Evolutionary conservation across 1,140 invertebrate genomes (phyloP).

Genomic region (Bombus confusus): DNA sequence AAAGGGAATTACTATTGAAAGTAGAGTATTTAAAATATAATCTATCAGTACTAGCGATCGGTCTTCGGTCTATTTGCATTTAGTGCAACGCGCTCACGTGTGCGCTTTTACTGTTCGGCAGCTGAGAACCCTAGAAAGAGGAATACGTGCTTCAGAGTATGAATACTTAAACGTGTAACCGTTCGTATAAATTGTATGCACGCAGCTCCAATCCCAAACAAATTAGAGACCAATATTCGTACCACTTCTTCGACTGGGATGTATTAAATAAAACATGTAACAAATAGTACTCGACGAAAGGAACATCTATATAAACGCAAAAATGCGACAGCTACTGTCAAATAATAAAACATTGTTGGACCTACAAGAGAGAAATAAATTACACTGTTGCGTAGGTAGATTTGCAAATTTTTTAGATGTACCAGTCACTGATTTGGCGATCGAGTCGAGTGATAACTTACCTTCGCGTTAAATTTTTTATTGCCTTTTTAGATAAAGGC

Average conservation of each 20-base stretch:
- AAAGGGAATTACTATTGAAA: not conserved
- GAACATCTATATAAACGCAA: no score
- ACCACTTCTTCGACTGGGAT: not conserved
- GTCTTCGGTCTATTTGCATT: not conserved
- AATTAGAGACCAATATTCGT: conserved; percentile 15
- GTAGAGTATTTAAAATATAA: not conserved
- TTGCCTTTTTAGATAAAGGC: not conserved
- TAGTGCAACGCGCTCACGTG: not conserved
- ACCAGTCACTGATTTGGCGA: not conserved
- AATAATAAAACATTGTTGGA: not conserved
- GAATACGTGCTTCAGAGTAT: conserved; percentile 11
- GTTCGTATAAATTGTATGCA: not conserved
- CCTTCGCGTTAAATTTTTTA: no score
- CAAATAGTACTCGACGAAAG: no score
- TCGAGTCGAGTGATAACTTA: not conserved
- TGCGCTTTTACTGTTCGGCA: conserved; percentile 57
- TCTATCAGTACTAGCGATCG: not conserved
- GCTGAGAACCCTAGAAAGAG: conserved; percentile 42
- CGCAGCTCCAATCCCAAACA: not conserved
- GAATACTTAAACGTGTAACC: conserved; percentile 8
- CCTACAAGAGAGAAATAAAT: not conserved
- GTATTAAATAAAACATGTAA: not conserved
- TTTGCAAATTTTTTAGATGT: not conserved
- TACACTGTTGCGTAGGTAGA: not conserved
- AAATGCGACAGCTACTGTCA: no score